Evolutionary conservation across 53 echinoderm and acorn worm species (phyloP).

Genomic region (Antedon mediterranea): DNA sequence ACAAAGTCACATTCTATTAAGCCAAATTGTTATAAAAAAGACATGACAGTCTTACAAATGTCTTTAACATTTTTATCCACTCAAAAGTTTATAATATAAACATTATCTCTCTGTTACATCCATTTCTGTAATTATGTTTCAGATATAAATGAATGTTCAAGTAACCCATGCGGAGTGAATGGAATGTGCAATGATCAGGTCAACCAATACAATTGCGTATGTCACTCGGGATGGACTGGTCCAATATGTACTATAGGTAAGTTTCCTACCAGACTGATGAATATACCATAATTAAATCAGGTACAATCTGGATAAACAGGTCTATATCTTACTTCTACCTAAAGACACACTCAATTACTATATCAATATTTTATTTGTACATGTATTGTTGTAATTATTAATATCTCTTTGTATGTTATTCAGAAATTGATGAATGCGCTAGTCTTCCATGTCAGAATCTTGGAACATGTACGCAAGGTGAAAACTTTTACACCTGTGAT

Average conservation of each 20-base stretch:
- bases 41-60: too few relatives aligned
- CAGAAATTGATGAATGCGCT: not conserved
- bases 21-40: too few relatives aligned
- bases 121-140: not conserved
- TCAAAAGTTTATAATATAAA: too few relatives aligned
- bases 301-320: too few relatives aligned
- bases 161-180: not conserved
- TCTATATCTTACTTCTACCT: too few relatives aligned
- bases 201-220: not conserved
- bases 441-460: not conserved
- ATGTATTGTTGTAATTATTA: too few relatives aligned
- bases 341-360: too few relatives aligned
- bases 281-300: too few relatives aligned
- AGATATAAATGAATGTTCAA: not conserved
- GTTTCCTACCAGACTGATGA: not conserved
- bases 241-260: constrained; percentile 6
- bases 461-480: not conserved
- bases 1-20: too few relatives aligned
- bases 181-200: not conserved
- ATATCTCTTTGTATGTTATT: not conserved
- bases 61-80: too few relatives aligned
- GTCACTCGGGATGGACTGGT: not conserved
- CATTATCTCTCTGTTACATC: too few relatives aligned
- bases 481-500: not conserved
- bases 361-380: too few relatives aligned